Percentiles rank a stretch among this genome's conserved stretches.
These are phyloP conservation scores for Ptychadena robeensis DNA, from an alignment of 2,797 vertebrate genomes.

Conservation along the genomic window DNA sequence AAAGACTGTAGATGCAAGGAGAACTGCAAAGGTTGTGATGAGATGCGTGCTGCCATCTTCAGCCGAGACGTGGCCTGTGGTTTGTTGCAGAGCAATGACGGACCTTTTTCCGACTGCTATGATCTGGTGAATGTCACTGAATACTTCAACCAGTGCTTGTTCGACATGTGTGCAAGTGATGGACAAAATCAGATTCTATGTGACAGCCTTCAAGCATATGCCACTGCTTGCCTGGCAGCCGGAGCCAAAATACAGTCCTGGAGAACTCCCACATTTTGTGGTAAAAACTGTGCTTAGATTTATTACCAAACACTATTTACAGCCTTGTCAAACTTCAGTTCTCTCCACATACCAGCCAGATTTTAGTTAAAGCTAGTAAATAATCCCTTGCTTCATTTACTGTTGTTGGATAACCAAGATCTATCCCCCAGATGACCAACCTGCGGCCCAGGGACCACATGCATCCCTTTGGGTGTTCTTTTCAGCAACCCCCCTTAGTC, in stretches of 20 bases:
- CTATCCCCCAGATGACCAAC: too few relatives aligned
- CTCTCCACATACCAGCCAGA: too few relatives aligned
- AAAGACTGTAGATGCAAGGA: slow-evolving; percentile 57
- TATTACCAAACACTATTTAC: too few relatives aligned
- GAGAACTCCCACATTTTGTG: slow-evolving; percentile 35
- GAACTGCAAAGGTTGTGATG: slow-evolving; percentile 37
- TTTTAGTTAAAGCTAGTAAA: too few relatives aligned
- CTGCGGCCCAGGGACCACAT: too few relatives aligned
- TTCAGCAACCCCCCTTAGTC: too few relatives aligned
- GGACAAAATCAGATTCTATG: slow-evolving; percentile 40
- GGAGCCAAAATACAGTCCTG: slow-evolving; percentile 45
- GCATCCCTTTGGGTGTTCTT: too few relatives aligned
- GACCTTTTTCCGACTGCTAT: slow-evolving; percentile 43
- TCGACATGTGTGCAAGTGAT: slow-evolving; percentile 41
- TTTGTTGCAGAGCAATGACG: slow-evolving; percentile 14
- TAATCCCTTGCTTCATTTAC: too few relatives aligned
- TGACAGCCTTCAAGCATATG: slow-evolving; percentile 42
- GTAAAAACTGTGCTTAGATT: slow-evolving; percentile 1
- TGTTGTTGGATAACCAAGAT: too few relatives aligned
- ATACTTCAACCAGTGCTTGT: slow-evolving; percentile 47
- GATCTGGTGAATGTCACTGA: slow-evolving; percentile 27
- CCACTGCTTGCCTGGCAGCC: slow-evolving; percentile 29
- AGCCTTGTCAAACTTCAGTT: too few relatives aligned
- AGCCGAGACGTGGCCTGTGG: slow-evolving; percentile 37
- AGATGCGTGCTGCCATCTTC: slow-evolving; percentile 25